Evolutionary conservation across 1,140 invertebrate genomes (phyloP).

Genomic region (Steinernema feltiae): DNA sequence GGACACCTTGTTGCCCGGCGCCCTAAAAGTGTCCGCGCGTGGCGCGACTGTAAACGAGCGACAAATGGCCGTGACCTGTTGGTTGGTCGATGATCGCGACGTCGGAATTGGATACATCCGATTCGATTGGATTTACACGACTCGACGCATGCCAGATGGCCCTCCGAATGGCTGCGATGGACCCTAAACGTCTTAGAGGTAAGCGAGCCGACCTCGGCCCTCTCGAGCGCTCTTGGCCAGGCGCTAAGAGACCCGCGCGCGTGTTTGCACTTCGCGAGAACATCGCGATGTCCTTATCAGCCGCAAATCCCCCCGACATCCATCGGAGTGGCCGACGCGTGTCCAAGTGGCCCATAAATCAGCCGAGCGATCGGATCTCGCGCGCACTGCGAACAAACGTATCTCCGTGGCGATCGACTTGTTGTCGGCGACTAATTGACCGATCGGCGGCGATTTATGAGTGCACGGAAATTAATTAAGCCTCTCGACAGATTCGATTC

Average conservation of each 20-base stretch:
- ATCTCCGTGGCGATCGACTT: not conserved
- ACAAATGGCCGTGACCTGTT: constrained; percentile 11
- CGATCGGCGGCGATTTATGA: constrained; percentile 4
- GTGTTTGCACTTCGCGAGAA: not conserved
- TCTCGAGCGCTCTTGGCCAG: constrained; percentile 9
- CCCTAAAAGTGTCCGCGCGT: constrained; percentile 9
- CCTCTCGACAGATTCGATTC: too few relatives aligned
- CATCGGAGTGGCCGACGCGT: not conserved
- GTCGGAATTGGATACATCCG: constrained; percentile 12
- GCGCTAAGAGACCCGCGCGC: not conserved
- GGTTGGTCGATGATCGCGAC: too few relatives aligned
- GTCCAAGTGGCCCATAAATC: constrained; percentile 11
- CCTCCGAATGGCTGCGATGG: not conserved
- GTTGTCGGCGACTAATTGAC: constrained; percentile 5
- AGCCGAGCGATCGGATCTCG: not conserved
- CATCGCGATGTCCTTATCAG: not conserved
- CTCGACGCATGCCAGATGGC: not conserved
- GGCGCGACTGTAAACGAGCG: not conserved
- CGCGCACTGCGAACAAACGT: not conserved
- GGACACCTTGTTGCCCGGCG: constrained; percentile 1
- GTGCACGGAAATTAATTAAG: not conserved
- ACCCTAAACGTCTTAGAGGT: constrained; percentile 8
- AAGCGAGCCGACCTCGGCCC: not conserved
- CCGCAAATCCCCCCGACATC: not conserved
- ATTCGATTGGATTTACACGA: not conserved